Evolutionary conservation across 2,888 invertebrate genomes (phyloP), one percentile per base, ranked within the genome.

Genomic region (Epiblema foenella): DNA sequence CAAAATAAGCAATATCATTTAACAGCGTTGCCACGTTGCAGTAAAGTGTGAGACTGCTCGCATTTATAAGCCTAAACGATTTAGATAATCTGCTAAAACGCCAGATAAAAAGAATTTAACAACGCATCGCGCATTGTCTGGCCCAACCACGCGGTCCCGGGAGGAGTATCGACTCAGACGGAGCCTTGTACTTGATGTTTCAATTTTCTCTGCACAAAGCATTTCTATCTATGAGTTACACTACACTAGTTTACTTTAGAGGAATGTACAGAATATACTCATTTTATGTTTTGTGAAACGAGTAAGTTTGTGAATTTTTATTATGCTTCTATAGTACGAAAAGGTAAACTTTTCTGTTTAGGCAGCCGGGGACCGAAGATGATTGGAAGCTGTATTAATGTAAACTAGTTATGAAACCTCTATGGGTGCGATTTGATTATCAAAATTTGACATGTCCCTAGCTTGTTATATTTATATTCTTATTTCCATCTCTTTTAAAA

Each of bases 141-240:
- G 10, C 20, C 49, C 49, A 17, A 49, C 20, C 24, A 24, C 24
- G 51, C 51, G 20, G 7, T 39, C 57, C 52, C 52, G 18, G 46
- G 59, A 39, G 29, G 52, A 33, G 46, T 49, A 66, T 71, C 56
- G 56, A 71, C 60, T 71, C 59, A 52, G 60, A 71, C 60, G 37
- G 46, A 60, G 54, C 4, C 56, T 15, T 70, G 70, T 66, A 60
- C 59, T 66, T 71, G 70, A 71, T 71, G 66, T 71, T 71, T 71
- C 70, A 71, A 71, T 71, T 42, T 71, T 15, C 56, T 46, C 52
- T 3, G 24, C 60, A 56, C 70, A 71, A 71, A 49, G 24, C 29
- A 60, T 52, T 59, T 64, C 54, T 68, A 64, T 64, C 66, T 49
- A 66, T 54, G 20, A 17, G 51, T 39, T 58, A 39, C 51, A 64